These are phyloP conservation scores for Ceyx melanurus DNA, from an alignment of 2,113 vertebrate species.

Conservation along the genomic window DNA sequence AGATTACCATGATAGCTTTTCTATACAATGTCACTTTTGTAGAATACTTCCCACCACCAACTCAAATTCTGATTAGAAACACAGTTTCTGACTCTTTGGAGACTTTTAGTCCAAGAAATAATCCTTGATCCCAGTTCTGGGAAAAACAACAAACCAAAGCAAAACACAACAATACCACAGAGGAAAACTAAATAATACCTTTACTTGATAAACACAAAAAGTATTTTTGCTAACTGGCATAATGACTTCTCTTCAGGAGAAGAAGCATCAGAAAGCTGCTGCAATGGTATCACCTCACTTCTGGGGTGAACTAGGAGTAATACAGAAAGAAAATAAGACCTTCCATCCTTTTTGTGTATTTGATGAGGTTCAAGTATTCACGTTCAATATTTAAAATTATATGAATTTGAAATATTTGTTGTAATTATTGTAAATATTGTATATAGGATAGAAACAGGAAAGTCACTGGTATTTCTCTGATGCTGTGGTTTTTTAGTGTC, in stretches of 20 bases:
- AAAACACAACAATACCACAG: no score
- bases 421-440: neutral
- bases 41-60: neutral
- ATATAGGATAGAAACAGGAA: neutral
- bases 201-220: neutral
- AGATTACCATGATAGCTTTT: rapidly evolving
- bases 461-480: neutral
- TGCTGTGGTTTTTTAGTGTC: neutral
- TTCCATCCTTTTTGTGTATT: neutral
- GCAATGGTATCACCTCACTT: neutral
- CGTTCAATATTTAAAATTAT: neutral
- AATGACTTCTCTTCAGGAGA: neutral
- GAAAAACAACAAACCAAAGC: neutral
- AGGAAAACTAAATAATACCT: neutral
- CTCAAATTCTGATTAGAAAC: neutral
- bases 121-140: neutral
- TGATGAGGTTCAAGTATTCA: neutral
- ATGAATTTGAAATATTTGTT: neutral
- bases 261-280: neutral
- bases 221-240: neutral
- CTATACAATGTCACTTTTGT: neutral
- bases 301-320: neutral
- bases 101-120: neutral
- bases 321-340: neutral
- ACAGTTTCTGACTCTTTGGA: neutral